Conservation (phyloP, 2,113 vertebrate species). For the Notarius quadriscutis region DNA sequence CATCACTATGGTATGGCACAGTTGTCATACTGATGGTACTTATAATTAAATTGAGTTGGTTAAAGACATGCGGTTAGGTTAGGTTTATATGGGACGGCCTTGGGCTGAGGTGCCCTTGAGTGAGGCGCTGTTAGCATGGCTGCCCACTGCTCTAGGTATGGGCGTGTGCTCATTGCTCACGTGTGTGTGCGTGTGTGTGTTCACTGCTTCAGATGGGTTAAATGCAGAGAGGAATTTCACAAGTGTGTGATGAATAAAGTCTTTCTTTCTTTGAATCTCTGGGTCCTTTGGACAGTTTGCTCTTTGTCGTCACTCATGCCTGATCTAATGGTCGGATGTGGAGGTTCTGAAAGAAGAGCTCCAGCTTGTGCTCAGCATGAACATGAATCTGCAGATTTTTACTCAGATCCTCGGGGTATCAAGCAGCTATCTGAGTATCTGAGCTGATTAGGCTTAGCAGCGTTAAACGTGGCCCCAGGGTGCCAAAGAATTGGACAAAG, state of each 20-base stretch:
- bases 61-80: too few species aligned
- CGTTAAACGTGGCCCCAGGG: neutral
- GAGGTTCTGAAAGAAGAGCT: slow-evolving; percentile 30
- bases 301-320: neutral
- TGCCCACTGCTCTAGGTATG: too few species aligned
- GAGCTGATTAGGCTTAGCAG: neutral
- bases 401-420: neutral
- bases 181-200: too few species aligned
- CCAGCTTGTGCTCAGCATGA: slow-evolving; percentile 12
- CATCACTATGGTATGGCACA: neutral
- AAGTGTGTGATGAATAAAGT: too few species aligned
- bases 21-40: neutral
- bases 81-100: too few species aligned
- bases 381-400: slow-evolving; percentile 10
- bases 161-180: too few species aligned
- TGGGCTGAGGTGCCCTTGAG: too few species aligned
- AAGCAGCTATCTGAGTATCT: neutral
- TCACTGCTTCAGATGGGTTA: too few species aligned
- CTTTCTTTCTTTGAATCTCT: neutral
- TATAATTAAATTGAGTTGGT: neutral
- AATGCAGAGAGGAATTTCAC: too few species aligned
- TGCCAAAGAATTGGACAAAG: slow-evolving; percentile 17
- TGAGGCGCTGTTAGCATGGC: too few species aligned
- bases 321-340: neutral
- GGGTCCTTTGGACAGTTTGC: neutral